Conservation (phyloP, 2,888 invertebrate species). For the Drosophila lutescens region DNA sequence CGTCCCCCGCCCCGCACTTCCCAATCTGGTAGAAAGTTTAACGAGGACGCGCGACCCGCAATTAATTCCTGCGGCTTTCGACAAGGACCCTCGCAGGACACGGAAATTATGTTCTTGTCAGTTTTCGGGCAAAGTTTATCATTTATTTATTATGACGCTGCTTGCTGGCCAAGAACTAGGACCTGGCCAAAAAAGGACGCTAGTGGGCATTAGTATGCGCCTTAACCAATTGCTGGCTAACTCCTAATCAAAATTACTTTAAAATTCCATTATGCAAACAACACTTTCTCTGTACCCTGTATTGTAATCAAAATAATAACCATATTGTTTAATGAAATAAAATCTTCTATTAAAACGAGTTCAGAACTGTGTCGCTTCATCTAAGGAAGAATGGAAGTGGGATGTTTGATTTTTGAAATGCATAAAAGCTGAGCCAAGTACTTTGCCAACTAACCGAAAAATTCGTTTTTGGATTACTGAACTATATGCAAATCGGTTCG, state of each 20-base stretch:
- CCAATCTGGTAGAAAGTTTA: slow-evolving; percentile 58
- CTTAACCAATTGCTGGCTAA: slow-evolving; percentile 60
- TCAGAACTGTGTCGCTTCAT: neutral
- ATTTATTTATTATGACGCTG: slow-evolving; percentile 54
- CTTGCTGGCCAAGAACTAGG: slow-evolving; percentile 37
- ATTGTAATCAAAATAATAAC: slow-evolving; percentile 46
- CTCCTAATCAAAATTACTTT: slow-evolving; percentile 45
- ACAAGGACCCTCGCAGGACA: slow-evolving; percentile 25
- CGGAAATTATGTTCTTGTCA: slow-evolving; percentile 63
- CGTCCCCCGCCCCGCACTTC: slow-evolving; percentile 18
- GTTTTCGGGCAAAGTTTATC: slow-evolving; percentile 57
- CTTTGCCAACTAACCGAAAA: slow-evolving; percentile 38
- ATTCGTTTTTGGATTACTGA: slow-evolving; percentile 31
- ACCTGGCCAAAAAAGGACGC: slow-evolving; percentile 14
- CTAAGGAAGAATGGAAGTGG: neutral
- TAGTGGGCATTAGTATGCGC: slow-evolving; percentile 54
- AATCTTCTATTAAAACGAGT: slow-evolving; percentile 4
- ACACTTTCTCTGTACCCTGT: slow-evolving; percentile 25
- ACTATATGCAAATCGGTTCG: slow-evolving; percentile 46
- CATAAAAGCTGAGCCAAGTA: slow-evolving; percentile 22
- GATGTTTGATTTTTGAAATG: slow-evolving; percentile 20
- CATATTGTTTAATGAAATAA: slow-evolving; percentile 28
- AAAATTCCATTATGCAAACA: slow-evolving; percentile 50
- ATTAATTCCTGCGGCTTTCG: slow-evolving; percentile 63
- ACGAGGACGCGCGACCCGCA: slow-evolving; percentile 56